These are phyloP conservation scores for Campylomormyrus tamandua DNA, from an alignment of 2,113 vertebrate species.

Conservation along the genomic window DNA sequence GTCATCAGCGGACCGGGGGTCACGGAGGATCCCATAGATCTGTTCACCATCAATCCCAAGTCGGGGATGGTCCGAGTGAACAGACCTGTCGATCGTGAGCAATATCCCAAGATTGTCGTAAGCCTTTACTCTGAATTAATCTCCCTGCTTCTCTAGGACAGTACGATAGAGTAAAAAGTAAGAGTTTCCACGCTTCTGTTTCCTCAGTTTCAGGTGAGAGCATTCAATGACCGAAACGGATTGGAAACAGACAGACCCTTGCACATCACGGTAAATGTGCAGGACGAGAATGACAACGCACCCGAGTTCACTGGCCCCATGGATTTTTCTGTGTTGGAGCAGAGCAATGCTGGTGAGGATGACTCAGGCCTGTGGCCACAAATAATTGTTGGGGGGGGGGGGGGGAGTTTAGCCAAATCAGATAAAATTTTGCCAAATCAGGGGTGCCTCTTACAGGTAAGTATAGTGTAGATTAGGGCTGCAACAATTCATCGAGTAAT, in stretches of 20 bases:
- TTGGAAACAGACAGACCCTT: constrained; percentile 61
- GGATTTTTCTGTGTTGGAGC: constrained; percentile 57
- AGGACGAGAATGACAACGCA: constrained; percentile 74
- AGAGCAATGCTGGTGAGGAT: constrained; percentile 63
- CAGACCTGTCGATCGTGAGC: constrained; percentile 67
- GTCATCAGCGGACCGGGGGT: constrained; percentile 67
- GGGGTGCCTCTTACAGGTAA: too few relatives aligned
- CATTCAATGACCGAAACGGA: constrained; percentile 39
- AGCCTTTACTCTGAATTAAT: not conserved
- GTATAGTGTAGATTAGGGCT: too few relatives aligned
- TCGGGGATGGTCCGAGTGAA: constrained; percentile 66
- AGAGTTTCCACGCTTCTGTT: not conserved
- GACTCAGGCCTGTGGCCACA: not conserved
- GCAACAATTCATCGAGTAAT: too few relatives aligned
- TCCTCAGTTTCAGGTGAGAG: constrained; percentile 62
- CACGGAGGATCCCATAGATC: constrained; percentile 56
- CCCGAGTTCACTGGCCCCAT: constrained; percentile 57
- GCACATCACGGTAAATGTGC: constrained; percentile 59
- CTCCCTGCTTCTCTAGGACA: not conserved
- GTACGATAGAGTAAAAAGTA: not conserved
- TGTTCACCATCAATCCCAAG: constrained; percentile 62
- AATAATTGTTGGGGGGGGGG: not conserved
- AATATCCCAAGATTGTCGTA: constrained; percentile 61
- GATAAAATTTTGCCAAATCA: too few relatives aligned
- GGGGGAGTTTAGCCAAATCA: not conserved